A percentile compares a stretch with the other conserved stretches of the same genome.
Conservation (phyloP, 2,888 invertebrate genomes). For the Lasioglossum figueresi region DNA sequence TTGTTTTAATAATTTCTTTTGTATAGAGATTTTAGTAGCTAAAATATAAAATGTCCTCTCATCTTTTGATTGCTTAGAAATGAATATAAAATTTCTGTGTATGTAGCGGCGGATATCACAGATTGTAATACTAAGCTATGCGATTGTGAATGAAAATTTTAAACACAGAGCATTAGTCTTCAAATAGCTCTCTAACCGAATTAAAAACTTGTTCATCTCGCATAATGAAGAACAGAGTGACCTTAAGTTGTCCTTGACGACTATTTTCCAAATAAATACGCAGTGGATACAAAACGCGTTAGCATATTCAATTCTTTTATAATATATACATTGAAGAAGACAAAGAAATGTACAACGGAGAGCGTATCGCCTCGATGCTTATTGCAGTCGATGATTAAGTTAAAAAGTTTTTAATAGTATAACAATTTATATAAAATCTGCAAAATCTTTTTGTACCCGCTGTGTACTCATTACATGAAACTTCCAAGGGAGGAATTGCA, state of each 20-base stretch:
- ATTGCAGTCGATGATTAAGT: constrained; percentile 7
- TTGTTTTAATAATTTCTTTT: neutral
- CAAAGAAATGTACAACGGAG: constrained; percentile 17
- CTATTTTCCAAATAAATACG: neutral
- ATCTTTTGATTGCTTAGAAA: neutral
- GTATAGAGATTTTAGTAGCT: neutral
- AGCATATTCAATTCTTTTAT: constrained; percentile 7
- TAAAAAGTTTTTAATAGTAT: constrained; percentile 25
- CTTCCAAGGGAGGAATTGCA: neutral
- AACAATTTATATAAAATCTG: constrained; percentile 12
- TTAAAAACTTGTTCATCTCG: neutral
- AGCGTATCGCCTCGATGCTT: constrained; percentile 12
- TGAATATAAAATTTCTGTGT: neutral
- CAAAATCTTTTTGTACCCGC: constrained; percentile 8
- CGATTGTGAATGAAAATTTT: neutral
- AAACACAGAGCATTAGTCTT: neutral
- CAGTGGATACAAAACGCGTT: constrained; percentile 14
- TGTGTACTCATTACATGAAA: constrained; percentile 5
- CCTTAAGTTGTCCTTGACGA: neutral
- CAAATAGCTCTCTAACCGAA: too few relatives aligned
- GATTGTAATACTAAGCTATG: neutral
- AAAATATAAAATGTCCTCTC: too few relatives aligned
- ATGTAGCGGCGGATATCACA: neutral
- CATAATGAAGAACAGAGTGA: constrained; percentile 1
- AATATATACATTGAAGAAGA: constrained; percentile 13